Evolutionary conservation across 2,888 invertebrate genomes (phyloP).

Genomic region (Sphecodes monilicornis): DNA sequence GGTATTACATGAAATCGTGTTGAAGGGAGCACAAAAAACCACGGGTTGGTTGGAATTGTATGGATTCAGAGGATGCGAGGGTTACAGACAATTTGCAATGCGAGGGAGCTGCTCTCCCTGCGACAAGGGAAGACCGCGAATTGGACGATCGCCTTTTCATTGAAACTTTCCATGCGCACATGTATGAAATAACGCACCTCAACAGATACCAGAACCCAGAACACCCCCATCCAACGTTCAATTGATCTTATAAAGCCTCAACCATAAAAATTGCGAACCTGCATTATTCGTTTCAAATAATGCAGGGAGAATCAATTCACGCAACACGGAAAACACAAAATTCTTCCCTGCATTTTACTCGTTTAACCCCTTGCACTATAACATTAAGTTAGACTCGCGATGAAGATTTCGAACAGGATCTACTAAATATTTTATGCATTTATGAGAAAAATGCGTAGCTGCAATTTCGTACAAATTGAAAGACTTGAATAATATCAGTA

Average conservation of each 20-base stretch:
- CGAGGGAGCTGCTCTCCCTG: background rate
- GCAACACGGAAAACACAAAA: background rate
- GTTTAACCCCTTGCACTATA: too few species aligned
- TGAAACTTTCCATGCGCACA: background rate
- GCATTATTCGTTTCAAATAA: background rate
- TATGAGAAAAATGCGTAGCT: too few species aligned
- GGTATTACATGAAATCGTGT: background rate
- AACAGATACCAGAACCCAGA: background rate
- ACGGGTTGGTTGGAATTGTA: background rate
- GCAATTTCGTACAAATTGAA: too few species aligned
- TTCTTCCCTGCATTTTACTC: background rate
- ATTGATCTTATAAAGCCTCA: background rate
- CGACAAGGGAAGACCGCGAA: background rate
- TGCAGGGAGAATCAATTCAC: background rate
- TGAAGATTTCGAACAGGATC: too few species aligned
- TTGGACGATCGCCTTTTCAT: slow-evolving; percentile 7
- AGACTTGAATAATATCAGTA: too few species aligned
- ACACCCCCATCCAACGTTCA: background rate
- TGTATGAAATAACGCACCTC: background rate
- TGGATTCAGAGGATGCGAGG: background rate
- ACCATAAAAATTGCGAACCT: background rate
- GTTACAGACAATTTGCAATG: background rate
- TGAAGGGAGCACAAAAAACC: background rate
- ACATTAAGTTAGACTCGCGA: too few species aligned
- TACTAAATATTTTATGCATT: too few species aligned